Evolutionary conservation across 2,888 invertebrate species (phyloP), one percentile per base, ranked within the genome.

Genomic region (Thereva nobilitata): DNA sequence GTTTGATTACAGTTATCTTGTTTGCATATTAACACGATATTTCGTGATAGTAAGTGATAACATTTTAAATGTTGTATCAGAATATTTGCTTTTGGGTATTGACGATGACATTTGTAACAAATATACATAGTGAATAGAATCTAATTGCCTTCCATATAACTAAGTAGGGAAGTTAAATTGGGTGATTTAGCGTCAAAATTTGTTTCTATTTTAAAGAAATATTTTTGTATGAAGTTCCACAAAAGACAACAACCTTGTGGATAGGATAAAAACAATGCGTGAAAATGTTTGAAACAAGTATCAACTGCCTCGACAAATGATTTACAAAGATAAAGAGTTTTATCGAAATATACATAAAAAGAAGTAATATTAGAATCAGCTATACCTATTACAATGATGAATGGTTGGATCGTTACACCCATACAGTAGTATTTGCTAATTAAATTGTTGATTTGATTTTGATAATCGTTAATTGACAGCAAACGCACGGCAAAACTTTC

Each of bases 311-410:
- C 9, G 3, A 64, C 8, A 12, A 54, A 65, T 3, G 65, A 65
- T 9, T 56, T 41, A 55, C 47, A 56, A 12, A 47, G 37, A 12
- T 56, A 56, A 10, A 65, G 23, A 2, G 12, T 56, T 47, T 55
- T 23, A 47, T 65, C 49, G 34, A 65, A 65, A 45, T 64, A 64
- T n/a, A 64, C 44, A 35, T 54, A 64, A 55, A 45, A 64, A 37
- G 34, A 4, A 34, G 40, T 45, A 8, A 54, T 4, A 40, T 35
- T 2, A 1, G 8, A 4, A 9, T 52, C 10, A 34, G 12, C 37
- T 44, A 10, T 34, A 7, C 38, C 54, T 4, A 65, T 56, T 47
- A 37, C 56, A n/a, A 65, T 54, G 9, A 64, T 42, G 5, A 64
- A 35, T 34, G 64, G 64, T 23, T 64, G 64, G 9, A 64, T 44